Conservation (phyloP, 2,797 vertebrate genomes). For the Salarias fasciatus region DNA sequence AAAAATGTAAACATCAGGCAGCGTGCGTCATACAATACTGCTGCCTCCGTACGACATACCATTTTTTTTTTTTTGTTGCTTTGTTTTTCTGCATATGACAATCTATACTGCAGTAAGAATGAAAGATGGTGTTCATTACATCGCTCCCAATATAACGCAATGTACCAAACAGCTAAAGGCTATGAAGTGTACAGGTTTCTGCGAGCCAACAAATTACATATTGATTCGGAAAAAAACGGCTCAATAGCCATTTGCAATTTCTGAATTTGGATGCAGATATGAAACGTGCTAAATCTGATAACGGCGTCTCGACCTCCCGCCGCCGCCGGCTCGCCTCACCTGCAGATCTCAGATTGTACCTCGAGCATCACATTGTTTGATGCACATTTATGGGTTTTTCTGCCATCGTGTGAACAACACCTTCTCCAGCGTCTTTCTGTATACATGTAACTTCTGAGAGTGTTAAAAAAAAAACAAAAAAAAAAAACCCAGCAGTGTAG, state of each 20-base stretch:
- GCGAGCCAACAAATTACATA: constrained; percentile 75
- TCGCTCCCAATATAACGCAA: constrained; percentile 64
- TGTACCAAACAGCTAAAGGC: constrained; percentile 74
- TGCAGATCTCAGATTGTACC: constrained; percentile 53
- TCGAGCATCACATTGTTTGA: constrained; percentile 29
- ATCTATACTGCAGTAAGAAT: constrained; percentile 63
- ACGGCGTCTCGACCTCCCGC: constrained; percentile 17
- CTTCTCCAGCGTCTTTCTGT: too few species aligned
- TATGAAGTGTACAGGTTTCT: constrained; percentile 46
- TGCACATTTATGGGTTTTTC: too few species aligned
- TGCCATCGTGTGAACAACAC: too few species aligned
- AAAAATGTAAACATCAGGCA: constrained; percentile 73
- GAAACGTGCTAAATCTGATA: constrained; percentile 58
- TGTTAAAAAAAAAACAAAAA: background rate
- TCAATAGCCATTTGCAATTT: constrained; percentile 75
- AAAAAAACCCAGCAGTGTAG: too few species aligned
- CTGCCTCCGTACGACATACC: constrained; percentile 14
- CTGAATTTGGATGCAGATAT: constrained; percentile 72
- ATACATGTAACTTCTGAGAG: constrained; percentile 3
- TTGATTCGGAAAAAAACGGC: constrained; percentile 67
- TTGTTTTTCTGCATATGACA: constrained; percentile 68
- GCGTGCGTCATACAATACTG: constrained; percentile 11
- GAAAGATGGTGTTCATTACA: constrained; percentile 78
- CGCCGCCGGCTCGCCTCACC: constrained; percentile 29
- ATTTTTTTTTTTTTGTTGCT: too few species aligned